Percentiles rank a stretch among this genome's conserved stretches.
These are phyloP conservation scores for Vombatus ursinus DNA, from an alignment of 2,113 vertebrate species.

Conservation along the genomic window DNA sequence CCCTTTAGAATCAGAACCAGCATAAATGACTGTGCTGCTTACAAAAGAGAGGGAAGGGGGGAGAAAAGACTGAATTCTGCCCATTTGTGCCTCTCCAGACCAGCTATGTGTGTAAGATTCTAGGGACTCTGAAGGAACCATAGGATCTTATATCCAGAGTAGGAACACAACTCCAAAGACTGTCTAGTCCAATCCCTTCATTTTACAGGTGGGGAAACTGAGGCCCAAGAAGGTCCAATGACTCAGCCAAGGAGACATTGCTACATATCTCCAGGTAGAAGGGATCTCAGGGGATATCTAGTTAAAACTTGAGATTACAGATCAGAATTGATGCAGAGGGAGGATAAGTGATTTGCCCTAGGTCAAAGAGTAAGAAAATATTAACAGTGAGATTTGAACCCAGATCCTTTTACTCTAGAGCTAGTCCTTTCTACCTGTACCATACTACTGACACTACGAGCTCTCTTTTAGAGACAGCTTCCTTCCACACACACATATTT, in stretches of 20 bases:
- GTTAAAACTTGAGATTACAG: not conserved
- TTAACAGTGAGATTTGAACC: not conserved
- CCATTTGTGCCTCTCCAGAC: not conserved
- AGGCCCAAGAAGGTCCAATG: not conserved
- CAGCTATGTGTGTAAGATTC: not conserved
- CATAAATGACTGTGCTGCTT: conserved; percentile 29
- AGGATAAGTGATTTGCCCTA: not conserved
- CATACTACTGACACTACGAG: not conserved
- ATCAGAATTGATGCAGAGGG: not conserved
- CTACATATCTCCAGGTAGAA: not conserved
- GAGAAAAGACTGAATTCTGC: not conserved
- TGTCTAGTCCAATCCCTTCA: not conserved
- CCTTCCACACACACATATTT: too few relatives aligned
- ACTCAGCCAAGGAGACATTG: not conserved
- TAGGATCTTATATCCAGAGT: not conserved
- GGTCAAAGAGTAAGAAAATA: not conserved
- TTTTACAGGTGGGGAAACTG: not conserved
- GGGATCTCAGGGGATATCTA: not conserved
- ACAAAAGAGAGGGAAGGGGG: not conserved
- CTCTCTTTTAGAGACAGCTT: too few relatives aligned
- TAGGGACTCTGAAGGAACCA: not conserved
- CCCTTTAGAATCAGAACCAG: conserved; percentile 27
- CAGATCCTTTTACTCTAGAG: not conserved
- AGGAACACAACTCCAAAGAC: not conserved
- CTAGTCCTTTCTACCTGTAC: not conserved